These are phyloP conservation scores for Maniola hyperantus DNA, from an alignment of 2,888 invertebrate species.

Conservation along the genomic window DNA sequence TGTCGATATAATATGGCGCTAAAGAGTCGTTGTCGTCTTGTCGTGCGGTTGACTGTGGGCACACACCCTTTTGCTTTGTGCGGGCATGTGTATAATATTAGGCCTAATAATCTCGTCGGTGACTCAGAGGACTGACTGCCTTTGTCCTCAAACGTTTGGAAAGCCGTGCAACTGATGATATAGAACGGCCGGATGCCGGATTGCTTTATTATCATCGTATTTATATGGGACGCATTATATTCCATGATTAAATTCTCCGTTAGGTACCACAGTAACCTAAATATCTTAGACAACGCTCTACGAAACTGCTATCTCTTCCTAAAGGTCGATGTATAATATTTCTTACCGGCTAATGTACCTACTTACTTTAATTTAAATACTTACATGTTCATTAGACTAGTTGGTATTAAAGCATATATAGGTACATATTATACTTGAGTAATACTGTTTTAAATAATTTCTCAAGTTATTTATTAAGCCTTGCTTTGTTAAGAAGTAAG, in stretches of 20 bases:
- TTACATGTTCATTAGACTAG: background rate
- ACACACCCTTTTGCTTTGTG: constrained; percentile 43
- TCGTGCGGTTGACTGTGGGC: no score
- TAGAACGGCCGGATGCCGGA: constrained; percentile 27
- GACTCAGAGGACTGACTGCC: constrained; percentile 58
- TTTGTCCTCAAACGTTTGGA: constrained; percentile 59
- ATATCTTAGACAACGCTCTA: no score
- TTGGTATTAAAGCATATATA: background rate
- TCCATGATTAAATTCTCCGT: no score
- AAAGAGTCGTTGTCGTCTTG: no score
- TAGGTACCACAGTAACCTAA: no score
- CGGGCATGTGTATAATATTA: constrained; percentile 58
- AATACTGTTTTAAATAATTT: constrained; percentile 9
- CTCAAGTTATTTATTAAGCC: constrained; percentile 20
- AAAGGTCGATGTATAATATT: no score
- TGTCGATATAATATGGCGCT: no score
- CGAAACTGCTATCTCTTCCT: no score
- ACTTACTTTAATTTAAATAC: no score
- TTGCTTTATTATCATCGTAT: constrained; percentile 3
- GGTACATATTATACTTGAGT: no score
- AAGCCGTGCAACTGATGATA: constrained; percentile 43
- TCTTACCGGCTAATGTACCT: no score
- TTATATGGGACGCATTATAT: background rate
- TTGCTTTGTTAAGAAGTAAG: constrained; percentile 16
- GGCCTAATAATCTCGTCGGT: constrained; percentile 65